A percentile compares a stretch with the other conserved stretches of the same genome.
phyloP scores from a whole-genome alignment of 2,888 invertebrate genomes.

The Synanthedon tipuliformis region DNA sequence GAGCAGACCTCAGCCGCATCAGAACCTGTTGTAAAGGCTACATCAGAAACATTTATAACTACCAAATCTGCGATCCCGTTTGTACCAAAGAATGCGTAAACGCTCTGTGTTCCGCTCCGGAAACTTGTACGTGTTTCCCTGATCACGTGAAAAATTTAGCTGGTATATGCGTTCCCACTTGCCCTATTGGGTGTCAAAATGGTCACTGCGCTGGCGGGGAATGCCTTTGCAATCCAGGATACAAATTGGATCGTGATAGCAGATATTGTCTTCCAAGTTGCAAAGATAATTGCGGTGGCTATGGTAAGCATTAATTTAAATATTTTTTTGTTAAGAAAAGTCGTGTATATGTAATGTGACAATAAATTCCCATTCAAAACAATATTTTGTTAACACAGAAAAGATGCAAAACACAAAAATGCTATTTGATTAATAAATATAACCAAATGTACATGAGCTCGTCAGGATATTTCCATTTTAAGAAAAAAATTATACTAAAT shows the following conservation, averaged over 20 bases:
- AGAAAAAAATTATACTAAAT: too few relatives aligned
- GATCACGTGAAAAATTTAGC: slow-evolving; percentile 69
- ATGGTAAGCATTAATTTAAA: slow-evolving; percentile 31
- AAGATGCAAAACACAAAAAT: too few relatives aligned
- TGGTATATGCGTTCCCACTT: slow-evolving; percentile 73
- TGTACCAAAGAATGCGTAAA: slow-evolving; percentile 74
- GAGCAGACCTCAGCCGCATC: slow-evolving; percentile 73
- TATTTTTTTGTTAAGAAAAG: neutral
- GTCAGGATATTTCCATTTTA: too few relatives aligned
- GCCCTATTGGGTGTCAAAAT: slow-evolving; percentile 76
- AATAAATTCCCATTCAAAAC: neutral
- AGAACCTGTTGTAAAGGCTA: slow-evolving; percentile 80
- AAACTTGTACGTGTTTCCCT: slow-evolving; percentile 73
- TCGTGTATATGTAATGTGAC: neutral
- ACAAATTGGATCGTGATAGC: slow-evolving; percentile 63
- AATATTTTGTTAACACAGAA: too few relatives aligned
- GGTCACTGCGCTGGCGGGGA: slow-evolving; percentile 72
- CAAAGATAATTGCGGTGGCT: slow-evolving; percentile 53
- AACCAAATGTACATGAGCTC: too few relatives aligned
- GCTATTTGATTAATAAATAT: too few relatives aligned
- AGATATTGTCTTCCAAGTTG: slow-evolving; percentile 74
- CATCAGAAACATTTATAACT: slow-evolving; percentile 68
- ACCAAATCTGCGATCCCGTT: slow-evolving; percentile 70
- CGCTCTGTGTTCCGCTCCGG: slow-evolving; percentile 73
- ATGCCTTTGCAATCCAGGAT: slow-evolving; percentile 75